Evolutionary conservation across 2,113 vertebrate genomes (phyloP).

Genomic region (Pedetes capensis): DNA sequence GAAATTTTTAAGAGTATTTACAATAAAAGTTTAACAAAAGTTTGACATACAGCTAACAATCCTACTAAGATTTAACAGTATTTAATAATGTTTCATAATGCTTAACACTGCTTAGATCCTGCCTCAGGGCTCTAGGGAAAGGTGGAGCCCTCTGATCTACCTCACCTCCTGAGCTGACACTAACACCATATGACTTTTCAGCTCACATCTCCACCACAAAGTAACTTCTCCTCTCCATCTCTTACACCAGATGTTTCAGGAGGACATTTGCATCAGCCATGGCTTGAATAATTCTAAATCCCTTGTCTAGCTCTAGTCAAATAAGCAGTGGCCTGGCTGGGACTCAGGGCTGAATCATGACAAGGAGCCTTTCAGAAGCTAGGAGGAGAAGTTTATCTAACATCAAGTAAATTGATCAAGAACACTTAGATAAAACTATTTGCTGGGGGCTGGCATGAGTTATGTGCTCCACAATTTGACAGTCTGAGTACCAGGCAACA

Average conservation of each 20-base stretch:
- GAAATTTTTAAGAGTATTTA: too few relatives aligned
- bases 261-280: neutral
- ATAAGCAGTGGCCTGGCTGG: neutral
- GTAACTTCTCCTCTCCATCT: accelerated
- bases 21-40: too few relatives aligned
- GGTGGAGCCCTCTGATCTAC: too few relatives aligned
- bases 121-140: too few relatives aligned
- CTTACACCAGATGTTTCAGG: neutral
- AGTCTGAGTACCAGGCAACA: neutral
- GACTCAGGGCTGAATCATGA: too few relatives aligned
- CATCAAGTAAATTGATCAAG: neutral
- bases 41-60: too few relatives aligned
- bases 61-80: too few relatives aligned
- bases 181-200: neutral
- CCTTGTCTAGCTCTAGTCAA: neutral
- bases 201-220: neutral
- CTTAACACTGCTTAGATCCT: too few relatives aligned
- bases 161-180: neutral
- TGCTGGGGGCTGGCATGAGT: neutral
- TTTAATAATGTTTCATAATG: too few relatives aligned
- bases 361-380: neutral
- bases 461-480: neutral
- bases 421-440: neutral
- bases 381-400: neutral
- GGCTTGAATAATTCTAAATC: neutral